phyloP scores from a whole-genome alignment of 2,888 invertebrate genomes.

The Drosophila barbarae region DNA sequence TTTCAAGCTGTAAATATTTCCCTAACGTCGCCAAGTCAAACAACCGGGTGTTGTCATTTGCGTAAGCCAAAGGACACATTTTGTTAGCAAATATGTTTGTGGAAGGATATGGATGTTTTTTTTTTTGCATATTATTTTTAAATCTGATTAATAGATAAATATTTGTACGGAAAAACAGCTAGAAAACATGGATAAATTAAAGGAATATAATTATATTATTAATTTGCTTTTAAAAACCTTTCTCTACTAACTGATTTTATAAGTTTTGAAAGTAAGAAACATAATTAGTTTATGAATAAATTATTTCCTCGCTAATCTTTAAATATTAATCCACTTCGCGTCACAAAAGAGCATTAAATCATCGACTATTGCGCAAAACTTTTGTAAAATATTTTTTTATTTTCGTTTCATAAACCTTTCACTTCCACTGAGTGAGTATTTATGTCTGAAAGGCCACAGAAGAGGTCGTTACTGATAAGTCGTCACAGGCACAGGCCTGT shows the following conservation, averaged over 20 bases:
- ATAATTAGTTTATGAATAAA: not conserved
- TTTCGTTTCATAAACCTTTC: conserved; percentile 25
- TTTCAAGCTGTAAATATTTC: conserved; percentile 39
- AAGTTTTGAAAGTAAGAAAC: not conserved
- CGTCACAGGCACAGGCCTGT: conserved; percentile 24
- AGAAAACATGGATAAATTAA: not conserved
- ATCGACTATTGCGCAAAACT: not conserved
- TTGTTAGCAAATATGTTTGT: not conserved
- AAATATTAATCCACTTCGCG: too few species aligned
- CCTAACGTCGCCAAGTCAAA: conserved; percentile 21
- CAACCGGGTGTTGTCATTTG: conserved; percentile 3
- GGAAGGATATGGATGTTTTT: not conserved
- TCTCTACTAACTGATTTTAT: not conserved
- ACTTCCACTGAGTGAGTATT: conserved; percentile 22
- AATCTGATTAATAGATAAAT: not conserved
- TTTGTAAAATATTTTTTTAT: conserved; percentile 23
- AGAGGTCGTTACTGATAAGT: conserved; percentile 72
- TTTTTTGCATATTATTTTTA: not conserved
- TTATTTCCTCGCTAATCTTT: not conserved
- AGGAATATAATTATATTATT: not conserved
- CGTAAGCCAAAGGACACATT: not conserved
- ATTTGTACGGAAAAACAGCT: too few species aligned
- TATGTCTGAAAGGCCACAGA: conserved; percentile 29
- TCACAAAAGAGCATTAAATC: conserved; percentile 13
- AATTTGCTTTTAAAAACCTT: not conserved